Evolutionary conservation across 2,888 invertebrate species (phyloP), one percentile per base, ranked within the genome.

Genomic region (Harpalus rufipes): DNA sequence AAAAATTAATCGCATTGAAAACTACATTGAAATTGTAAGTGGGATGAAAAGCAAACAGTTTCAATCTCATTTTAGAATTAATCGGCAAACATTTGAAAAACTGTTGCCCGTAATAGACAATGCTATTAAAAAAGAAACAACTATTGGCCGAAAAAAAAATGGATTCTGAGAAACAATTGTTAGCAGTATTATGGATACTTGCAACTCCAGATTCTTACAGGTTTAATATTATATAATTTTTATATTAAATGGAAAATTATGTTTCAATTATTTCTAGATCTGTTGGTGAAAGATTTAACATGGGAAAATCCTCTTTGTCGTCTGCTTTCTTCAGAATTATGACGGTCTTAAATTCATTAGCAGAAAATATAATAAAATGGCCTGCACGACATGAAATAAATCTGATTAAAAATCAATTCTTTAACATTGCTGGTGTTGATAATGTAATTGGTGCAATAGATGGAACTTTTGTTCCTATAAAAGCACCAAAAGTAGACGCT

Each of bases 331-430:
- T 84, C 44, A 78, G 86, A 58, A 79, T 86, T 2, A 76, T 87
- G 1, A 78, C 76, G 7, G 83, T 72, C 63, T 59, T 86, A 7
- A 84, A 85, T 79, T 16, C 41, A 3, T 82, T 87, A 12, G 84
- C 85, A n/a, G 78, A 80, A 12, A n/a, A 32, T 2, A 59, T 86
- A n/a, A 86, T 87, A n/a, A 85, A 79, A 56, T 87, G 86, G 86
- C 86, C 86, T 8, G 63, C 81, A n/a, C 7, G 7, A 63, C 21
- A 63, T 32, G 25, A 25, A n/a, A 63, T 21, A 12, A 32, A 25
- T 8, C 5, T 14, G 2, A 63, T 18, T 63, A 21, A 8, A 12
- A 18, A 18, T 10, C 1, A 63, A 21, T 25, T 25, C n/a, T 63
- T 21, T 7, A 63, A 63, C 6, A 18, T 58, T 63, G 21, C 61